Base-by-base conservation (phyloP, 2,888 invertebrate species). In the Gastrophysa polygoni region DNA sequence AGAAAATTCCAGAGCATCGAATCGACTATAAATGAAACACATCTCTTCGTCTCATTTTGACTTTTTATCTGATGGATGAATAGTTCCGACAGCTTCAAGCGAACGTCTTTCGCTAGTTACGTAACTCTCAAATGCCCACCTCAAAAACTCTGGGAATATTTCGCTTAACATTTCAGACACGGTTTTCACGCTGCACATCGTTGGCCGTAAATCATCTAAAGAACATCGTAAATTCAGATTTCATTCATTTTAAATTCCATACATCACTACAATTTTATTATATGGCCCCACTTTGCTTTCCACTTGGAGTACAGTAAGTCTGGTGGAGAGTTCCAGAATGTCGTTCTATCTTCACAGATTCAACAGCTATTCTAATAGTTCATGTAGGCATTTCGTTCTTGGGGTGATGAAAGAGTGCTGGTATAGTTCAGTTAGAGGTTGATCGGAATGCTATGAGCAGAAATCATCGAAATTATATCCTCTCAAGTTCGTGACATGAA, bases 161-260 rank as follows among this genome's bases (percentile, higher is more conserved):
- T 21, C 51, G 17, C n/a, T 51, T 51, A 51, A 20, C 32, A 51
- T 51, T 38, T 32, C 51, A 29, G 51, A 34, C 34, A 34, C 11
- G 18, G 51, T 11, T 51, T 32, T 7, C 29, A 17, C 14, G 38
- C 17, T 32, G 51, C 34, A 51, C 21, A 32, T 51, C 10, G 7
- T 34, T 46, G 6, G 47, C 32, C 28, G 59, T 64, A 59, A 64
- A 64, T 64, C 64, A 64, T 28, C 60, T 44, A 34, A 64, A 64
- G 57, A 52, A 64, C 64, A 60, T 64, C 64, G 54, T 64, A 60
- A 64, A 64, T 64, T 64, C 64, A 64, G 60, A 64, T 64, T 59
- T 64, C 47, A 63, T 63, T 59, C 47, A 63, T 63, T 63, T 59
- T 47, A 28, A 55, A 58, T 47, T 49, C 56, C 59, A 63, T 63